Evolutionary conservation across 2,113 vertebrate species (phyloP), one percentile per base, ranked within the genome.

Genomic region (Cnemophilus loriae): DNA sequence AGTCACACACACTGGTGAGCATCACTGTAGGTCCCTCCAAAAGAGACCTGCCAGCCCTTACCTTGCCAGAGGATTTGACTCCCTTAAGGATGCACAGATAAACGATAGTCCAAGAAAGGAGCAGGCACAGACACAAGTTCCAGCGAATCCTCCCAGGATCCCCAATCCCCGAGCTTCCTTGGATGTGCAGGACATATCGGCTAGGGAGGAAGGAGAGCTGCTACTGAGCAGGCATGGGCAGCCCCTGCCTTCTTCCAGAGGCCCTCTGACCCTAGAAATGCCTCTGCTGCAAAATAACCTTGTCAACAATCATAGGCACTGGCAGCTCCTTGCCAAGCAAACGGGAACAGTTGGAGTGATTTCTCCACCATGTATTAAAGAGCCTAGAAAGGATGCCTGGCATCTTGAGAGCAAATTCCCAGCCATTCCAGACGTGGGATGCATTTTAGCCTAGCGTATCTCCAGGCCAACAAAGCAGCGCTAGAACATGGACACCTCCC

Each of bases 11-110:
- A 26, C 52, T 27, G 46, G 15, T 49, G 37, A 53, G 22, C 37
- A 49, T 23, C 0, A 0, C 30, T 81, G 44, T 13, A 35, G 55
- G 16, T 42, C 9, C 41, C 49, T 16, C 41, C 24, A 37, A 6
- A 59, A 19, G 19, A 46, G 23, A 16, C 14, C 10, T 4, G 41
- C 17, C 56, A 74, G 69, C 26, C 37, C 84, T 97, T 94, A 98
- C 98, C 98, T 98, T 98, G 96, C 98, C 98, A 3, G 98, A 98
- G 52, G 98, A 98, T 96, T 98, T 98, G 83, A 98, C 98, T 41
- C 98, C 98, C 83, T 98, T 98, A 77, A 98, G 96, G 86, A 98
- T 98, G 61, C 98, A 98, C 88, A 98, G 97, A 67, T 98, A 98
- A 52, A 98, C 98, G 3, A 98, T 98, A 84, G 97, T 92, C 98